Evolutionary conservation across 2,113 vertebrate genomes (phyloP), one percentile per base, ranked within the genome.

Genomic region (Pampusana beccarii): DNA sequence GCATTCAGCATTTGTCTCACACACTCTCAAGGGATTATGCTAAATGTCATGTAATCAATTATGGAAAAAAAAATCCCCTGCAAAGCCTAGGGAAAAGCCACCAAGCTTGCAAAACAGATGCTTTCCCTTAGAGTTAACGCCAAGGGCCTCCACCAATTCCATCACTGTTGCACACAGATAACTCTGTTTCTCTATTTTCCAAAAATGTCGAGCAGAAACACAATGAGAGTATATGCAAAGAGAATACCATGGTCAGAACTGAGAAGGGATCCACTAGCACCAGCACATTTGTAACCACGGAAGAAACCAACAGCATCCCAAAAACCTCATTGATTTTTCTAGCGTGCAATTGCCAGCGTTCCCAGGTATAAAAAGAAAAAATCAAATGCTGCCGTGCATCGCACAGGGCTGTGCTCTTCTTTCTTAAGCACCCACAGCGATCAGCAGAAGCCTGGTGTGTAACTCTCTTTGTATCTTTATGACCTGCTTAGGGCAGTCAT

Each of bases 1-100:
- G 80, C 70, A 56, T 94, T 97, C 91, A 93, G 83, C 86, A 92
- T 96, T 65, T 93, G 91, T 95, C 93, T 94, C 91, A 66, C 86
- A 93, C 83, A 91, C 92, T 93, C 77, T 92, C 80, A 65, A 58
- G 91, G 92, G 92, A 93, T 96, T 95, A 93, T 62, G 65, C 31
- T 82, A 77, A 95, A 96, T 93, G 86, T 85, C 92, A 61, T 75
- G 83, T 65, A 80, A 88, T 94, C 92, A 91, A 94, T 96, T 93
- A 92, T 2, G 7, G 42, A 95, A 57, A 50, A 46, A 46, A 78
- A 93, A 94, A 94, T 85, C 73, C 77, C 36, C 65, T 93, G 77
- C 2, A 8, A 75, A 25, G n/a, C 80, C 83, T 21, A 89, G 38
- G 44, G 33, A 66, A 85, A 96, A 94, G 71, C 74, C 60, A 94